phyloP scores from a whole-genome alignment of 2,113 vertebrate genomes.

The Spizaetus ornatus region DNA sequence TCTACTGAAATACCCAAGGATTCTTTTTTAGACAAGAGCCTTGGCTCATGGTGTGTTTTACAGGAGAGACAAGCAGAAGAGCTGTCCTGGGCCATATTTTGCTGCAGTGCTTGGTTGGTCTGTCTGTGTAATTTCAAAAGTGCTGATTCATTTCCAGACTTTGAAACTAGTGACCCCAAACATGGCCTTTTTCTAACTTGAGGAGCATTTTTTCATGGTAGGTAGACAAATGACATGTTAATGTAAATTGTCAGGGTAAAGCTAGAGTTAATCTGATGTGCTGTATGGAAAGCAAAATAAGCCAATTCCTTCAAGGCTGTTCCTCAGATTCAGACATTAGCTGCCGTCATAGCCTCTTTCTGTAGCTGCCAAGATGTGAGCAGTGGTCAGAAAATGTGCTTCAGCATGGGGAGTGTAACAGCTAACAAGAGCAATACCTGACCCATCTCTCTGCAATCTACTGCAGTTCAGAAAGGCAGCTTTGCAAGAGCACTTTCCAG shows the following conservation, averaged over 20 bases:
- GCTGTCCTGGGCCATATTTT: not conserved
- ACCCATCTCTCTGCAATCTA: not conserved
- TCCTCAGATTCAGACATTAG: not conserved
- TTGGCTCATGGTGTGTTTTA: not conserved
- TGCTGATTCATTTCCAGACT: conserved; percentile 61
- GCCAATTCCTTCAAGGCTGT: conserved; percentile 43
- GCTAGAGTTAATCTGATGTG: conserved; percentile 38
- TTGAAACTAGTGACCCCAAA: conserved; percentile 33
- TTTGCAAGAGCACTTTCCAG: not conserved
- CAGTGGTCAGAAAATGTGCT: not conserved
- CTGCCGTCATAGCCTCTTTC: not conserved
- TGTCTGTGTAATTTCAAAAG: conserved; percentile 6
- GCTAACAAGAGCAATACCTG: not conserved
- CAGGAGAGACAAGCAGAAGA: not conserved
- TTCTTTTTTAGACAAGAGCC: not conserved
- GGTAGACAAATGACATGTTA: conserved; percentile 55
- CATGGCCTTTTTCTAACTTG: not conserved
- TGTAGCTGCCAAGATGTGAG: not conserved
- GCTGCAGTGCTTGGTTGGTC: not conserved
- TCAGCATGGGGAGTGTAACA: not conserved
- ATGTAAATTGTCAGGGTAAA: conserved; percentile 49
- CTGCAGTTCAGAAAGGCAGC: not conserved
- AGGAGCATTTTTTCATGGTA: conserved; percentile 46
- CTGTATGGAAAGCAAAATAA: conserved; percentile 11
- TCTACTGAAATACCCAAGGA: not conserved